A percentile compares a stretch with the other conserved stretches of the same genome.
These are phyloP conservation scores for Agriopis aurantiaria DNA, from an alignment of 2,888 invertebrate genomes.

Conservation along the genomic window DNA sequence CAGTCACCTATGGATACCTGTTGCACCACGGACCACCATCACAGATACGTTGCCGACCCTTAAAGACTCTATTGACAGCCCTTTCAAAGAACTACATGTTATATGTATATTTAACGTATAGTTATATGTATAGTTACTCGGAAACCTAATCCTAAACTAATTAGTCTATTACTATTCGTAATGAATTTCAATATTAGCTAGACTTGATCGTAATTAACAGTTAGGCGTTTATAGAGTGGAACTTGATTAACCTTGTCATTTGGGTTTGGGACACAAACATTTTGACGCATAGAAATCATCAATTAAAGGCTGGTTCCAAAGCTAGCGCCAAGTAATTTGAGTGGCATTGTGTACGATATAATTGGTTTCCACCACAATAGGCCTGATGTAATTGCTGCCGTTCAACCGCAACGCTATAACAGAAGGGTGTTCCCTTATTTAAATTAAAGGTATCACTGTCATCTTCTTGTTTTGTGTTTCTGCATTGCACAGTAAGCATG, in stretches of 20 bases:
- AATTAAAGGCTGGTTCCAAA: conserved; percentile 29
- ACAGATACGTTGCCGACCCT: too few species aligned
- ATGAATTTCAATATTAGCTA: neutral
- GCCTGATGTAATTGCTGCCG: conserved; percentile 32
- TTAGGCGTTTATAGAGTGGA: neutral
- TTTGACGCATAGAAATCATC: conserved; percentile 19
- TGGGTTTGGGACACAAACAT: conserved; percentile 19
- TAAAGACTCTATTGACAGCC: too few species aligned
- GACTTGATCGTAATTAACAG: neutral
- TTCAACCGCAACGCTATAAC: conserved; percentile 13
- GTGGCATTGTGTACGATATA: conserved; percentile 40
- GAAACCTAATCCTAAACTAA: too few species aligned
- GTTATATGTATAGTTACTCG: too few species aligned
- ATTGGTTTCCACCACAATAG: conserved; percentile 44
- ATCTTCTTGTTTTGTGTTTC: too few species aligned
- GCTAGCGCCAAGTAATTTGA: conserved; percentile 37
- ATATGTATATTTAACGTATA: too few species aligned
- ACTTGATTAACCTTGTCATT: conserved; percentile 16
- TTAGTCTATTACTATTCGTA: too few species aligned
- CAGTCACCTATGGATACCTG: too few species aligned
- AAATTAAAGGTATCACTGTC: conserved; percentile 10
- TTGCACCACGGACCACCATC: too few species aligned
- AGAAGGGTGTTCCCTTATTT: conserved; percentile 10
- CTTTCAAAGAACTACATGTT: too few species aligned
- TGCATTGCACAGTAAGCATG: too few species aligned